Base-by-base conservation (phyloP, 2,797 vertebrate genomes). In the Gallinago solitaria region DNA sequence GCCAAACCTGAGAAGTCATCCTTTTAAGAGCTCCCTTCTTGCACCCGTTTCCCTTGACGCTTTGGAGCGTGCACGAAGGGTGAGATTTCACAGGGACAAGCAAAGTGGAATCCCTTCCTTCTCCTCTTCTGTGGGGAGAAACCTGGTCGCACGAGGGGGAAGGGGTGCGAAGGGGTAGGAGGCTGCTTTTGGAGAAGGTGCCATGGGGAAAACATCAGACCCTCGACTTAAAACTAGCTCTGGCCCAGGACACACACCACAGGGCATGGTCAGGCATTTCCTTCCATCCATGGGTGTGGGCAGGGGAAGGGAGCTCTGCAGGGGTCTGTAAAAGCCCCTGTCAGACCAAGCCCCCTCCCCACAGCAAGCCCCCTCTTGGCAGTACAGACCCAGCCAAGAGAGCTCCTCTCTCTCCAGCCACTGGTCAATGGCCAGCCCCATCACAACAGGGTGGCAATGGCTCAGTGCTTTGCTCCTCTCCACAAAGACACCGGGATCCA, bases 11-110 rank as follows among this genome's bases (percentile, higher is more conserved):
- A 77, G 60, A 75, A 69, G 3, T 28, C 3, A 1, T 28, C 28
- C 19, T 83, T 78, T 86, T 30, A 35, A 92, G 63, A 91, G 20
- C 41, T 74, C 18, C 24, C 19, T 9, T 73, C 51, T 70, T 74
- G 32, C 15, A 50, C 17, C 21, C 1, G 0, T 54, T 81, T 67
- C 16, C 47, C 57, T 51, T 45, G 16, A 14, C 0, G 1, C 54
- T 87, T 70, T 61, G n/a, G 41, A 67, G 43, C 1, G 1, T 23
- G 18, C 16, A 54, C 12, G 12, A 39, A 39, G 39, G 28, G 10
- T 53, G 33, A 74, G 25, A 28, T 75, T 81, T 63, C 43, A 45
- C 24, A 47, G 33, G 35, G 5, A 9, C 5, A 19, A 78, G 28
- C 32, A 73, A 78, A 65, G 70, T 48, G 59, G 47, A 15, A 87